Evolutionary conservation across 1,140 invertebrate genomes (phyloP).

Genomic region (Drosophila mayri): DNA sequence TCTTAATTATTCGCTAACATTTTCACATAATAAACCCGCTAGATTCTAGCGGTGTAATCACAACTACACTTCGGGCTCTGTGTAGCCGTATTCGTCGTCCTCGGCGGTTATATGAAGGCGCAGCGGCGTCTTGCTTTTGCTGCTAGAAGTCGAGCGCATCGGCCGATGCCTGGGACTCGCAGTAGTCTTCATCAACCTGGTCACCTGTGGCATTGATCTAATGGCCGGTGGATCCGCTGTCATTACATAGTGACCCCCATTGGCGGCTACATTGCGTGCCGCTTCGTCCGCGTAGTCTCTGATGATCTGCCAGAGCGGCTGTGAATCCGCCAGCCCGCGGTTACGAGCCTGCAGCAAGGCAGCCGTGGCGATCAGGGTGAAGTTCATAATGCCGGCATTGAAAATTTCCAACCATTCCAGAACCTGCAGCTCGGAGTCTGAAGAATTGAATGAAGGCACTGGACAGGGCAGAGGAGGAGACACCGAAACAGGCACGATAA

Average conservation of each 20-base stretch:
- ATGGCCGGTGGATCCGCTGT: not conserved
- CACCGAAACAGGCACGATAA: not conserved
- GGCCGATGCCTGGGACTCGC: constrained; percentile 14
- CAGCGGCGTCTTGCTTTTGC: constrained; percentile 31
- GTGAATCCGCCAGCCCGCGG: constrained; percentile 42
- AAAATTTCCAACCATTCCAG: constrained; percentile 64
- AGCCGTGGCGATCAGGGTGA: constrained; percentile 64
- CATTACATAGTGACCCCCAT: constrained; percentile 48
- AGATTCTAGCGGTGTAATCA: constrained; percentile 1
- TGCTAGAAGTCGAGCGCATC: not conserved
- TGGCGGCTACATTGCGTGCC: constrained; percentile 51
- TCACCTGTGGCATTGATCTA: not conserved
- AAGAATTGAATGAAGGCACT: constrained; percentile 29
- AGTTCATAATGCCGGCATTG: constrained; percentile 69
- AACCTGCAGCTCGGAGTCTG: constrained; percentile 37
- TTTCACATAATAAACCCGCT: not conserved
- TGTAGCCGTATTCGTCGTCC: constrained; percentile 60
- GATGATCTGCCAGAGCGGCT: constrained; percentile 69
- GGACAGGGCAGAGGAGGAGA: constrained; percentile 21
- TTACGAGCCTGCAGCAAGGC: constrained; percentile 47
- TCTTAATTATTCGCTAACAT: not conserved
- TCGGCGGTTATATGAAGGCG: constrained; percentile 67
- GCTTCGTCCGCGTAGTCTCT: constrained; percentile 66
- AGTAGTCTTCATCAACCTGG: not conserved
- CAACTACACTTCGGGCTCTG: constrained; percentile 2